phyloP scores from a whole-genome alignment of 2,797 vertebrate genomes.

The Liasis olivaceus region DNA sequence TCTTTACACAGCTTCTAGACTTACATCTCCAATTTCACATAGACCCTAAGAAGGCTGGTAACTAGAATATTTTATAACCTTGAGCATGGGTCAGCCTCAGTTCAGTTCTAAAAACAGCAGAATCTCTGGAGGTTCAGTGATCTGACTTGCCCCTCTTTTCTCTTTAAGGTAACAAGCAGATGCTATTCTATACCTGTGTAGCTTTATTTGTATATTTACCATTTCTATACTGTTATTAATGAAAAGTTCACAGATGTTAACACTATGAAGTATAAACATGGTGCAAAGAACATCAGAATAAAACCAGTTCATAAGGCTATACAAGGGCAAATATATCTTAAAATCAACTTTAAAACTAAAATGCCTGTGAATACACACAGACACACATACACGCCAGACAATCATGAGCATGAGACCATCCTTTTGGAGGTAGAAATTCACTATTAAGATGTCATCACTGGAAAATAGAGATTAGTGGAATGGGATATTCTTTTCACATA shows the following conservation, averaged over 20 bases:
- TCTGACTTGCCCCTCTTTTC: not conserved
- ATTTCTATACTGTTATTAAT: not conserved
- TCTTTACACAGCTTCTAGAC: constrained; percentile 43
- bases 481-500: not conserved
- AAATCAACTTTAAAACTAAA: not conserved
- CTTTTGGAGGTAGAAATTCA: not conserved
- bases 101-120: constrained; percentile 62
- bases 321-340: not conserved
- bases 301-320: not conserved
- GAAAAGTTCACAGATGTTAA: not conserved
- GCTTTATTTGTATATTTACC: not conserved
- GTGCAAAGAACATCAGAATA: not conserved
- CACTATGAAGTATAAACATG: not conserved
- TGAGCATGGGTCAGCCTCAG: constrained; percentile 59
- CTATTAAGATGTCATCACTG: not conserved
- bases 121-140: constrained; percentile 31
- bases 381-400: not conserved
- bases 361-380: not conserved
- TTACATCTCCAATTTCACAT: constrained; percentile 53
- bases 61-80: constrained; percentile 47
- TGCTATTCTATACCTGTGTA: not conserved
- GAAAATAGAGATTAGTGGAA: not conserved
- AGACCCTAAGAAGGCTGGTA: constrained; percentile 47
- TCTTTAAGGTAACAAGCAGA: not conserved
- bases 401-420: not conserved